phyloP scores from a whole-genome alignment of 2,797 vertebrate genomes.

The Steatocranus sp. region DNA sequence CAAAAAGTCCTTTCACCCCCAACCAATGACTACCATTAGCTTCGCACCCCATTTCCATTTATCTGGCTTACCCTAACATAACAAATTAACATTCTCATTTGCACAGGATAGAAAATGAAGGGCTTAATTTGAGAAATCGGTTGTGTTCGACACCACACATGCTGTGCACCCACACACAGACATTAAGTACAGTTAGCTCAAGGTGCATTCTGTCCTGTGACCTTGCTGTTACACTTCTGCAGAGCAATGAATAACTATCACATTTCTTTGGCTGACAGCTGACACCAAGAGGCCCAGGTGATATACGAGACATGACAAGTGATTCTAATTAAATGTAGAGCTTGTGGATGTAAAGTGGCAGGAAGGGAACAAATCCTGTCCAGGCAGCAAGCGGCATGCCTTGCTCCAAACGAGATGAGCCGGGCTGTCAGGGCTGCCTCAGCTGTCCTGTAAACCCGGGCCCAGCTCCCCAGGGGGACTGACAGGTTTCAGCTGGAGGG shows the following conservation, averaged over 20 bases:
- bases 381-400: conserved; percentile 64
- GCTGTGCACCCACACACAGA: conserved; percentile 13
- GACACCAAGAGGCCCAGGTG: conserved; percentile 80
- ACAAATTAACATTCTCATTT: conserved; percentile 1
- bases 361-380: conserved; percentile 80
- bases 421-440: conserved; percentile 74
- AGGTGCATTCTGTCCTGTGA: conserved; percentile 75
- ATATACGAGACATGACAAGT: conserved; percentile 85
- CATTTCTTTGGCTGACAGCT: conserved; percentile 83
- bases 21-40: conserved; percentile 5
- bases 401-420: conserved; percentile 72
- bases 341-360: conserved; percentile 82
- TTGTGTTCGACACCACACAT: neutral
- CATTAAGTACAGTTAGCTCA: conserved; percentile 74
- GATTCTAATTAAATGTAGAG: conserved; percentile 85
- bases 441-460: conserved; percentile 72
- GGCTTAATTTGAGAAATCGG: neutral
- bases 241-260: conserved; percentile 83
- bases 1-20: conserved; percentile 17
- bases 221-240: conserved; percentile 78
- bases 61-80: neutral
- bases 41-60: neutral
- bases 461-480: conserved; percentile 64
- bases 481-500: conserved; percentile 80
- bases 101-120: conserved; percentile 4